Evolutionary conservation across 2,113 vertebrate species (phyloP).

Genomic region (Proteles cristata): DNA sequence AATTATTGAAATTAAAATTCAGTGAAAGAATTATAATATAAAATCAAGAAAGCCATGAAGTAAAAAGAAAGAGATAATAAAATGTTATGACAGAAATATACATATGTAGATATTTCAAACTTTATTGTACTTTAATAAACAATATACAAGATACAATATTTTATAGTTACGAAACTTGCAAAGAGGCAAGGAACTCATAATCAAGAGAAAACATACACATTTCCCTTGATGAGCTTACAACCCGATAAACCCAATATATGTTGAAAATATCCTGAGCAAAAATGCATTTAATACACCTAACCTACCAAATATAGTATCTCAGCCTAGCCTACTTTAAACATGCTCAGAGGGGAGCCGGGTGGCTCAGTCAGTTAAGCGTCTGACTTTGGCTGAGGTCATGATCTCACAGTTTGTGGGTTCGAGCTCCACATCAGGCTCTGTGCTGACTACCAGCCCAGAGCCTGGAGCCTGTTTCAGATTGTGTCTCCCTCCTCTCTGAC

Average conservation of each 20-base stretch:
- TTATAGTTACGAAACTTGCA: background rate
- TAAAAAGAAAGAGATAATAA: background rate
- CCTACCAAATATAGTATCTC: background rate
- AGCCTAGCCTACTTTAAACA: background rate
- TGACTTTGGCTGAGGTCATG: too few species aligned
- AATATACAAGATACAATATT: background rate
- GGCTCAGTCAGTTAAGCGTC: too few species aligned
- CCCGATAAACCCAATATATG: background rate
- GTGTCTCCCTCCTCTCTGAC: too few species aligned
- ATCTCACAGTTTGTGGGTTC: too few species aligned
- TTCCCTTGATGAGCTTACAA: background rate
- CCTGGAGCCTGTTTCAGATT: too few species aligned
- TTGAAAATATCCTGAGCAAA: background rate
- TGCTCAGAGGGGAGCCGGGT: background rate
- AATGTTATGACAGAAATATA: background rate
- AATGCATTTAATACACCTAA: background rate
- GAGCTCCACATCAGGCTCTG: too few species aligned
- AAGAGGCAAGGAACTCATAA: background rate
- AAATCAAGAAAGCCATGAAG: background rate
- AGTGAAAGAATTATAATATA: conserved; percentile 8
- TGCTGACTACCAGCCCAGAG: too few species aligned
- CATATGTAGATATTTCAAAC: background rate
- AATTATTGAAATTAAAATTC: conserved; percentile 35
- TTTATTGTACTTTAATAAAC: conserved; percentile 9
- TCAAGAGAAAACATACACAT: background rate